Evolutionary conservation across 1,140 invertebrate genomes (phyloP), one percentile per base, ranked within the genome.

Genomic region (Aplysia californica): DNA sequence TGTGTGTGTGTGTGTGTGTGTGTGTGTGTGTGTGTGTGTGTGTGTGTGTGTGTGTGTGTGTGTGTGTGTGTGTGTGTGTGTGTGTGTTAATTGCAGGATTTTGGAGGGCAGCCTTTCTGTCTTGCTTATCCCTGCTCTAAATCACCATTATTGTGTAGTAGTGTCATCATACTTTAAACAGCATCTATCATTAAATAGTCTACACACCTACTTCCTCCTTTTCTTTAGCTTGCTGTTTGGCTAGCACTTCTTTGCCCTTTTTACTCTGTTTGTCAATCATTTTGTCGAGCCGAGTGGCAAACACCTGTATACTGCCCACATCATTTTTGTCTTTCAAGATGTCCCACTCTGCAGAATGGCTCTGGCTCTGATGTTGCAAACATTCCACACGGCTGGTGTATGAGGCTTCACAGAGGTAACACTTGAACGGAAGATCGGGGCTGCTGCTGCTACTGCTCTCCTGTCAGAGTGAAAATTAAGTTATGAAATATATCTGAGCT

Each of bases 381-480:
- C 95, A 95, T 10, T 94, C 94, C 68, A 94, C 91, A 0, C 96
- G 91, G 36, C 95, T 94, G 0, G 92, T 91, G 83, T 95, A 97
- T 0, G 95, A 95, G 18, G 93, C 93, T 81, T 98, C 96, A 87
- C 96, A 98, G 0, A 98, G 90, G 88, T 98, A 96, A 85, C 96
- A 98, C 87, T 97, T 97, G 91, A 95, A 97, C 0, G 96, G 95
- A 35, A 68, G 64, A 33, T 35, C 58, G 41, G n/a, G 44, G 44
- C n/a, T n/a, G n/a, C n/a, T n/a, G n/a, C 31, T 26, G 29, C 36
- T 4, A 10, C 29, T 21, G 10, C 61, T 23, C 23, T 72, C 33
- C 56, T 61, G 58, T 31, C 6, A 69, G 21, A 18, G 20, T 3
- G 50, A 66, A 66, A 29, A 26, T 33, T 18, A 26, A 18, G 58